phyloP scores from a whole-genome alignment of 2,888 invertebrate species.

The Lepetodrilus schrolli region DNA sequence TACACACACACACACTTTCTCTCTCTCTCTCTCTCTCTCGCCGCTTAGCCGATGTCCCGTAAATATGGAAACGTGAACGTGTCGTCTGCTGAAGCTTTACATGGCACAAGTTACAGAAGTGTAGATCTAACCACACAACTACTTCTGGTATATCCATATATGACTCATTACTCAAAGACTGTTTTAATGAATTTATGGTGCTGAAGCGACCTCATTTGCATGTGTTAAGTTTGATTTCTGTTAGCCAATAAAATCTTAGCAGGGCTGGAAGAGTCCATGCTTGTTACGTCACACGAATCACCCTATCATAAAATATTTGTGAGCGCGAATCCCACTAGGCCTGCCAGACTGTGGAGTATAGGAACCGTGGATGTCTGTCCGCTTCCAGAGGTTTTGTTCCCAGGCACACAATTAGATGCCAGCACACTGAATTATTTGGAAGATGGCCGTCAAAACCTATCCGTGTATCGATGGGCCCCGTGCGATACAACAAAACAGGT shows the following conservation, averaged over 20 bases:
- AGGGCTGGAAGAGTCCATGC: background rate
- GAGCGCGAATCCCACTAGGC: background rate
- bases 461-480: background rate
- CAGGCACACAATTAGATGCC: constrained; percentile 22
- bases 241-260: constrained; percentile 15
- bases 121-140: background rate
- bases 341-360: constrained; percentile 3
- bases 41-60: background rate
- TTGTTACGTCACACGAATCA: constrained; percentile 34
- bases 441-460: background rate
- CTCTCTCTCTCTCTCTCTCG: constrained; percentile 18
- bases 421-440: constrained; percentile 6
- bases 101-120: background rate
- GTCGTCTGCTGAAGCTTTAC: constrained; percentile 32
- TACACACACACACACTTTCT: background rate
- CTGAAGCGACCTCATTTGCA: constrained; percentile 27
- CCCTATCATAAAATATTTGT: constrained; percentile 36
- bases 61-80: background rate
- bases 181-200: constrained; percentile 32
- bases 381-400: constrained; percentile 3
- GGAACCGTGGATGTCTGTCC: background rate
- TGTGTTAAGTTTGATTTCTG: constrained; percentile 24
- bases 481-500: constrained; percentile 22
- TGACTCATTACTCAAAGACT: constrained; percentile 26
- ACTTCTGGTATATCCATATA: constrained; percentile 21